Evolutionary conservation across 2,797 vertebrate species (phyloP), one percentile per base, ranked within the genome.

Genomic region (Schizopygopsis malacanthus): DNA sequence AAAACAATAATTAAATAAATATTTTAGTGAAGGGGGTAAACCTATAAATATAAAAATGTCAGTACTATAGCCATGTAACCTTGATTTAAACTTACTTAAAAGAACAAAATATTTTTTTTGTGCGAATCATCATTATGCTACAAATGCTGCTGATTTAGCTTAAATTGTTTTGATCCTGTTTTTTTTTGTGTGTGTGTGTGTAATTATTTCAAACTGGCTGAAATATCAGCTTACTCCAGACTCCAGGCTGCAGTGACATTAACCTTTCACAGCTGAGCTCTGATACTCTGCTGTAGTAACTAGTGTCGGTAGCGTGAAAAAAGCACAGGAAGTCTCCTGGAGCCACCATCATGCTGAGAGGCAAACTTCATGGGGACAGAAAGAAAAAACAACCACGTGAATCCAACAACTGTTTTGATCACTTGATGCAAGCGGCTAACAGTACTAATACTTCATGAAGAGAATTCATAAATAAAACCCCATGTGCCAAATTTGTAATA

Each of bases 401-500:
- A 78, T 83, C 76, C 59, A 69, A 56, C 65, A 59, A 79, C 45
- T 75, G 79, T 82, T 78, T 59, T 79, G 43, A 84, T 87, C 81
- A 71, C 63, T 78, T 85, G 56, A 54, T 61, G 88, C 90, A 86
- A 82, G 45, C 47, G 80, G 73, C 89, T 90, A 92, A 88, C 83
- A 67, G 82, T 82, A 89, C 90, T 93, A 90, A 89, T 91, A 87
- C 86, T 91, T 91, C 91, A 92, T 87, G 90, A 89, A 91, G 92
- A 92, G 89, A 90, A 90, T 91, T 92, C 90, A 92, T 92, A 92
- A 92, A 92, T 79, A 87, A 87, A 61, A 89, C 92, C 85, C 89
- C 90, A 92, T 87, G 92, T 91, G 90, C 90, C 88, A 91, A 93
- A 93, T 92, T 70, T 89, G 91, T 90, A 95, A 95, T 95, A 95